Conservation (phyloP, 64 coral and sea anemone species). For the Stichodactyla helianthus region DNA sequence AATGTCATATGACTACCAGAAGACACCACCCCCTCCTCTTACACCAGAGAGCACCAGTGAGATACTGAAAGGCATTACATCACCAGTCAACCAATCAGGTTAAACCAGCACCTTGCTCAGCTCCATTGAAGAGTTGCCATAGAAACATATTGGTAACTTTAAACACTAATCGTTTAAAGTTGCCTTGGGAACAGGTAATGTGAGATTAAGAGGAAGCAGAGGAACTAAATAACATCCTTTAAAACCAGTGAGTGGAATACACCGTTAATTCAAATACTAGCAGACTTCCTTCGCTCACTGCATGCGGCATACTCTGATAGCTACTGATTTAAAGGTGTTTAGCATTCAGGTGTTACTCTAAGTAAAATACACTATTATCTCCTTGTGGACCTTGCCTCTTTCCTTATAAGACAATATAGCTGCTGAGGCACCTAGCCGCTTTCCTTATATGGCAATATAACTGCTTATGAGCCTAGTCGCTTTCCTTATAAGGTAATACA, state of each 20-base stretch:
- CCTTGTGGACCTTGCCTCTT: no score
- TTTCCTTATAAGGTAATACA: background rate
- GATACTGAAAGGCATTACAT: conserved; percentile 7
- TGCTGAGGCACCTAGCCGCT: background rate
- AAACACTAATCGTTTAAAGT: no score
- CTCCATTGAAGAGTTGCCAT: background rate
- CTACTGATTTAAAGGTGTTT: no score
- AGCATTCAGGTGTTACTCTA: no score
- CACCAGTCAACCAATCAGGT: background rate
- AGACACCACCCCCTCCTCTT: conserved; percentile 4
- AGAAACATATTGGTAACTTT: background rate
- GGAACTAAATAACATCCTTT: no score
- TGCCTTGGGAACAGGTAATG: no score
- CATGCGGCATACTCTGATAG: no score
- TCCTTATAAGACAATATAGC: no score
- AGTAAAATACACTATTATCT: no score
- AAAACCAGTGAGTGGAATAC: background rate
- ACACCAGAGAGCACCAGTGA: conserved; percentile 19
- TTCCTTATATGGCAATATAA: background rate
- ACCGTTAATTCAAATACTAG: background rate
- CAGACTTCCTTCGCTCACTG: background rate
- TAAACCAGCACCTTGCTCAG: background rate
- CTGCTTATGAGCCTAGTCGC: background rate
- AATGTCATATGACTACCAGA: conserved; percentile 15
- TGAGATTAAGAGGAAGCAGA: no score